Conservation (phyloP, 2,888 invertebrate species). For the Agrotis exclamationis region DNA sequence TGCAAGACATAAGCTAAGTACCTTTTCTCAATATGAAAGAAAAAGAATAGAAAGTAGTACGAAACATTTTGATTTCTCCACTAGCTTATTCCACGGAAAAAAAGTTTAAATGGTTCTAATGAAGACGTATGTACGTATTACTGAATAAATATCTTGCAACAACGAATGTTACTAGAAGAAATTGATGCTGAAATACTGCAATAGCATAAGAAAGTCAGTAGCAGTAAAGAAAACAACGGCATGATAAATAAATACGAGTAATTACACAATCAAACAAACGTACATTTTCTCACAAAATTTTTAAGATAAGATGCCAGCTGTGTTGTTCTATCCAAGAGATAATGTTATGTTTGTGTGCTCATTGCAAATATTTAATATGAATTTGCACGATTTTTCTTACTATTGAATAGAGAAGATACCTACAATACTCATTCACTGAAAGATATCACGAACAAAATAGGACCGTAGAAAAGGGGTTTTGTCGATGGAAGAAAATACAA, state of each 20-base stretch:
- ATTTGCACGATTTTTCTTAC: conserved; percentile 4
- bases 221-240: not conserved
- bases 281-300: conserved; percentile 23
- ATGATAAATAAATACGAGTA: conserved; percentile 1
- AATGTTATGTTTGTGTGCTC: conserved; percentile 16
- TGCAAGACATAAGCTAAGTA: not conserved
- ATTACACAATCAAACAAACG: not conserved
- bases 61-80: no score
- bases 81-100: no score
- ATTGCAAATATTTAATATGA: conserved; percentile 1
- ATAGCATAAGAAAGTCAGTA: not conserved
- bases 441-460: no score
- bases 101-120: no score
- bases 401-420: no score
- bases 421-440: not conserved
- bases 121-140: no score
- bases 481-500: no score
- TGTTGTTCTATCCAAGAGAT: not conserved
- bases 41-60: no score
- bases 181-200: not conserved
- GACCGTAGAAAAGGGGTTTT: no score
- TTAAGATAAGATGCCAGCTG: conserved; percentile 25
- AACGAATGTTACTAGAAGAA: no score
- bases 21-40: no score
- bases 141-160: no score